Percentiles rank a stretch among this genome's conserved stretches.
Evolutionary conservation across 2,113 vertebrate species (phyloP).

Genomic region (Gymnorhina tibicen): DNA sequence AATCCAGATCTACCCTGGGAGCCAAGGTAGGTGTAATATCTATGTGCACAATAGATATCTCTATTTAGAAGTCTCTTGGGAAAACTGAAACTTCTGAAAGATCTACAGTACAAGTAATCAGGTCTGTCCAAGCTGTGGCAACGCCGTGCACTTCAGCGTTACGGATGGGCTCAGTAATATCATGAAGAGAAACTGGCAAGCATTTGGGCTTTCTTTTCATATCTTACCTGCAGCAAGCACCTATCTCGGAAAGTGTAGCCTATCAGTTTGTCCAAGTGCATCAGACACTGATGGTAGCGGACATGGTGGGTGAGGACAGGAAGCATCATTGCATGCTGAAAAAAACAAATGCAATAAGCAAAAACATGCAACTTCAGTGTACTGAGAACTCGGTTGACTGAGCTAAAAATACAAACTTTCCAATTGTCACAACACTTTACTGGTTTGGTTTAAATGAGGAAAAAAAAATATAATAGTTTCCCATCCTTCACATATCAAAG

Average conservation of each 20-base stretch:
- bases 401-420: neutral
- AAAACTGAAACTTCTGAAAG: neutral
- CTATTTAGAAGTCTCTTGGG: neutral
- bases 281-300: conserved; percentile 97
- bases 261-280: conserved; percentile 94
- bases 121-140: neutral
- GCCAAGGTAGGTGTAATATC: neutral
- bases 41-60: neutral
- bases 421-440: neutral
- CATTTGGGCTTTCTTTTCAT: neutral
- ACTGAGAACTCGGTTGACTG: neutral
- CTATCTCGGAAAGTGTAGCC: conserved; percentile 95
- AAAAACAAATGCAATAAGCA: neutral
- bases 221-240: conserved; percentile 92
- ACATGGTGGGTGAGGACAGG: conserved; percentile 98
- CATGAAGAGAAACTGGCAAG: neutral
- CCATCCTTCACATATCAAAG: neutral
- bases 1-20: neutral
- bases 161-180: neutral
- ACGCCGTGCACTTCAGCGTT: neutral
- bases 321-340: conserved; percentile 98
- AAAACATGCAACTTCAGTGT: neutral
- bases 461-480: neutral
- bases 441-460: neutral
- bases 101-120: neutral